Conservation (phyloP, 2,797 vertebrate genomes). For the Salarias fasciatus region DNA sequence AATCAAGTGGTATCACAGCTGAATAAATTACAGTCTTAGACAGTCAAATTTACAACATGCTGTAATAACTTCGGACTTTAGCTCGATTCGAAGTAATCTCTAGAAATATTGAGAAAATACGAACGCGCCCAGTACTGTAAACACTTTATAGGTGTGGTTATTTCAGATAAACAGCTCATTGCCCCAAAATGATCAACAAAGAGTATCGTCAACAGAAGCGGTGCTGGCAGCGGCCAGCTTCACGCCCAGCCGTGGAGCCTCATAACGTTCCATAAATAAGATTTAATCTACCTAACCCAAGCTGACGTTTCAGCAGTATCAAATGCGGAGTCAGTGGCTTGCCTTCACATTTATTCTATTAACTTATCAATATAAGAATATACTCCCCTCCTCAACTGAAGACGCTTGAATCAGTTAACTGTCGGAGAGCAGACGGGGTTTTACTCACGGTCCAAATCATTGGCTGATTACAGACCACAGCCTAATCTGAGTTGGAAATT, state of each 20-base stretch:
- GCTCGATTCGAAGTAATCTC: slow-evolving; percentile 6
- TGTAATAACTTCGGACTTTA: slow-evolving; percentile 35
- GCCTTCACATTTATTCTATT: slow-evolving; percentile 7
- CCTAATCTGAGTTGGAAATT: slow-evolving; percentile 36
- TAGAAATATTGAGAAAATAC: slow-evolving; percentile 21
- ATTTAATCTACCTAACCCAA: slow-evolving; percentile 5
- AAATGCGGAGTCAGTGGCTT: slow-evolving; percentile 1
- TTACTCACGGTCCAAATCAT: slow-evolving; percentile 16
- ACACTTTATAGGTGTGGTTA: slow-evolving; percentile 2
- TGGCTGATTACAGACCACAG: slow-evolving; percentile 16
- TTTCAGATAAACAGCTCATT: slow-evolving; percentile 6
- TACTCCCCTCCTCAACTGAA: not conserved
- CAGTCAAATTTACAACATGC: slow-evolving; percentile 32
- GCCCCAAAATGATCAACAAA: not conserved
- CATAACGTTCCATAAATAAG: slow-evolving; percentile 32
- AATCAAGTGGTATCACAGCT: slow-evolving; percentile 16
- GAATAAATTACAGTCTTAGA: slow-evolving; percentile 30
- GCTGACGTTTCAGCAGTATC: slow-evolving; percentile 17
- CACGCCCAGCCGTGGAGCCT: slow-evolving; percentile 27
- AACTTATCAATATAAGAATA: not conserved
- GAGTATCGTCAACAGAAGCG: slow-evolving; percentile 5
- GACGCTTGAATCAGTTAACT: slow-evolving; percentile 32
- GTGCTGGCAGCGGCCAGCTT: slow-evolving; percentile 10
- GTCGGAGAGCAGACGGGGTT: slow-evolving; percentile 12
- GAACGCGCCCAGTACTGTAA: not conserved